Percentiles rank a stretch among this genome's conserved stretches.
Evolutionary conservation across 2,797 vertebrate genomes (phyloP).

Genomic region (Poeciliopsis turneri): DNA sequence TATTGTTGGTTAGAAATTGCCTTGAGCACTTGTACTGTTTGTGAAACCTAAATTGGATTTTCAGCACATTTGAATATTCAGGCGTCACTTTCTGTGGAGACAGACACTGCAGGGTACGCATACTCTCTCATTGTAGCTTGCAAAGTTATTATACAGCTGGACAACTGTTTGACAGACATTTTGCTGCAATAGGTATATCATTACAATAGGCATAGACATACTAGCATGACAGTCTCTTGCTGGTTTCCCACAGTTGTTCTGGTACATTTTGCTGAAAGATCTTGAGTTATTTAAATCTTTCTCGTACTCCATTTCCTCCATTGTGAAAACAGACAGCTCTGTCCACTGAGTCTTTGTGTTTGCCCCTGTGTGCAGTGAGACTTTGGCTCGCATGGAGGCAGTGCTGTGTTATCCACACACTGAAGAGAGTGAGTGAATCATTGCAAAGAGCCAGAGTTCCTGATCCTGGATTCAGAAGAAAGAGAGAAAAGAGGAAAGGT

Average conservation of each 20-base stretch:
- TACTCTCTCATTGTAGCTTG: neutral
- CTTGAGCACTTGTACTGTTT: neutral
- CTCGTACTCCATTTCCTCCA: neutral
- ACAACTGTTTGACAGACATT: neutral
- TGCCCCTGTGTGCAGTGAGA: slow-evolving; percentile 60
- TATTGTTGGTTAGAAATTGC: neutral
- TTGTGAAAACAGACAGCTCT: neutral
- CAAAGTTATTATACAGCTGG: slow-evolving; percentile 10
- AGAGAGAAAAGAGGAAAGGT: neutral
- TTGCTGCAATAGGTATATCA: neutral
- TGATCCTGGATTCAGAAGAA: slow-evolving; percentile 29
- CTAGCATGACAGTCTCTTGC: neutral
- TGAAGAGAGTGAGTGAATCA: slow-evolving; percentile 18
- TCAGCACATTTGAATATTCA: slow-evolving; percentile 4
- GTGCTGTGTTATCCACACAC: slow-evolving; percentile 69
- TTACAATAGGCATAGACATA: neutral
- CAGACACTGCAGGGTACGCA: neutral
- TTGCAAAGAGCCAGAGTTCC: slow-evolving; percentile 29
- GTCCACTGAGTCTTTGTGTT: slow-evolving; percentile 23
- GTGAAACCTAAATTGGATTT: neutral
- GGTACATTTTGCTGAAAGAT: slow-evolving; percentile 1
- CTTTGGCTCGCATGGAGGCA: slow-evolving; percentile 78
- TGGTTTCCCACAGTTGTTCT: neutral
- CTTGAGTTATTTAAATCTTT: neutral
- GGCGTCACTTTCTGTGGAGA: neutral